A percentile compares a stretch with the other conserved stretches of the same genome.
Evolutionary conservation across 2,888 invertebrate genomes (phyloP).

Genomic region (Acronicta alni): DNA sequence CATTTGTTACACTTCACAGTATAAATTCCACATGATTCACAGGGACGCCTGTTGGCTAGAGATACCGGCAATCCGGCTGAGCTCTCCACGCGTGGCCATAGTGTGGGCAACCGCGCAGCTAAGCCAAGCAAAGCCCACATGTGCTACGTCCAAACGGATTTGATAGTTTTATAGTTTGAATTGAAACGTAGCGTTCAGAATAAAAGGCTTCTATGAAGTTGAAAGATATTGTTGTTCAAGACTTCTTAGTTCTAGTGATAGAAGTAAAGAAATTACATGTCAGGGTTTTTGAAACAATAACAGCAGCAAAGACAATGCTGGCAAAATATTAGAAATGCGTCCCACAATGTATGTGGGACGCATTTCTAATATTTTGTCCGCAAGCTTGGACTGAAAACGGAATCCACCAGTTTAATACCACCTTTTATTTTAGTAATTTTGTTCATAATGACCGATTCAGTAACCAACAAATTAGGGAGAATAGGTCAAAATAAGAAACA

Average conservation of each 20-base stretch:
- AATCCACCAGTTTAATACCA: no score
- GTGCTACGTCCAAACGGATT: constrained; percentile 29
- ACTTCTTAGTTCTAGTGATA: no score
- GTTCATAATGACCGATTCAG: no score
- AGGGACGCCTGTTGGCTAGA: constrained; percentile 4
- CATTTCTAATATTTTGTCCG: no score
- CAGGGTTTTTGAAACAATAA: no score
- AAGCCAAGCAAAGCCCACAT: constrained; percentile 12
- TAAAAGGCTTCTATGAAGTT: constrained; percentile 22
- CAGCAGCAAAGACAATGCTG: no score
- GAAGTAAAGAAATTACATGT: background rate
- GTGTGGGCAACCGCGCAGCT: constrained; percentile 16
- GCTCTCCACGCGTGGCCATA: constrained; percentile 20
- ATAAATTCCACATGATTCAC: constrained; percentile 6
- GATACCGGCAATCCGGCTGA: constrained; percentile 36
- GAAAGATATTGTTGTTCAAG: constrained; percentile 41
- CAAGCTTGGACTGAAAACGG: no score
- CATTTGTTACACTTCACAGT: background rate
- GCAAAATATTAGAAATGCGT: no score
- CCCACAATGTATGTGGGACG: no score
- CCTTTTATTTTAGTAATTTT: no score
- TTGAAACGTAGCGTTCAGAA: constrained; percentile 28
- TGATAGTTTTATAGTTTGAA: constrained; percentile 27
- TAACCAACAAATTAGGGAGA: no score
- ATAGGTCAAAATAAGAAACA: no score